Conservation (phyloP, 2,797 vertebrate genomes). For the Acestrorhynchus altus region DNA sequence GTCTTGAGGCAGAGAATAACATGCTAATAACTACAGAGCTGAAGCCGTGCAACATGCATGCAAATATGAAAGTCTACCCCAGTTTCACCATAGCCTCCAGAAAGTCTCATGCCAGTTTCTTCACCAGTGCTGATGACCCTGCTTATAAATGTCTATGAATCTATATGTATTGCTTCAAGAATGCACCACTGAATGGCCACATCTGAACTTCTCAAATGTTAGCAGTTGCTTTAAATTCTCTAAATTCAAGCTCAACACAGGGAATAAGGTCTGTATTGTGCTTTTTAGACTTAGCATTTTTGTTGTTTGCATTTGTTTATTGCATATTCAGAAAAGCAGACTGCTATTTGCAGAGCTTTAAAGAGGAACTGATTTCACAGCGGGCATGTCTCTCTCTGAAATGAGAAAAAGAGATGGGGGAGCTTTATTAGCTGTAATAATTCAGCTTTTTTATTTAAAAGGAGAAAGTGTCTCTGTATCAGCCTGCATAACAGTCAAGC, state of each 20-base stretch:
- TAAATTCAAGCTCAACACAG: too few relatives aligned
- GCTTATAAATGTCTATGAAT: too few relatives aligned
- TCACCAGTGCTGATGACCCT: too few relatives aligned
- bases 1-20: too few relatives aligned
- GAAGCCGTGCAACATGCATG: too few relatives aligned
- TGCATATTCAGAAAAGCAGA: neutral
- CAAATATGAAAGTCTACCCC: too few relatives aligned
- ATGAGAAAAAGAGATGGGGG: constrained; percentile 15
- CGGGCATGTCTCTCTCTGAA: neutral
- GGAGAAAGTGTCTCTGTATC: neutral
- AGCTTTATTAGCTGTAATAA: constrained; percentile 43
- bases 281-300: neutral
- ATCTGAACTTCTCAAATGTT: neutral
- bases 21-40: too few relatives aligned
- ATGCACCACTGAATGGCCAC: too few relatives aligned
- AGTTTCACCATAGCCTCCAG: too few relatives aligned
- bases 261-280: neutral
- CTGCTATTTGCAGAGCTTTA: constrained; percentile 5
- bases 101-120: too few relatives aligned
- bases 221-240: neutral
- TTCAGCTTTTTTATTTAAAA: constrained; percentile 36
- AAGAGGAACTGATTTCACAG: constrained; percentile 9
- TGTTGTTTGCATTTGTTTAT: constrained; percentile 17
- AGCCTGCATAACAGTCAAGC: constrained; percentile 32
- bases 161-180: too few relatives aligned